phyloP scores from a whole-genome alignment of 2,888 invertebrate species.

The Eutolmus rufibarbis region DNA sequence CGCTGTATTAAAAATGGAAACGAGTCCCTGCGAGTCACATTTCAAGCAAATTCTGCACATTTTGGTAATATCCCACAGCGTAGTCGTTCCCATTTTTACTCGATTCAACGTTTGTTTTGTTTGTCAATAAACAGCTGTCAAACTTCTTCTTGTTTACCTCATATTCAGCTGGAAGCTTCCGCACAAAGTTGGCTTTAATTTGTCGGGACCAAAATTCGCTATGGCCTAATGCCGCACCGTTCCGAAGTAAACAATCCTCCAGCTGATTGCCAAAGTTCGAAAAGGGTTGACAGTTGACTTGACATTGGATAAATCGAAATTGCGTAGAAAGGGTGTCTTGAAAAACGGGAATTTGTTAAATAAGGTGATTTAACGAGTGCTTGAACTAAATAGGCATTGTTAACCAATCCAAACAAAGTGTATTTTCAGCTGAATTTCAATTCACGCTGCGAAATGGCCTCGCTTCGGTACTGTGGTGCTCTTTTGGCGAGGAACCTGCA shows the following conservation, averaged over 20 bases:
- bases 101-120: not conserved
- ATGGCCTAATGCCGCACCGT: not conserved
- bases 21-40: slow-evolving; percentile 51
- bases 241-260: not conserved
- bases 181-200: not conserved
- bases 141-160: not conserved
- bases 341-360: not conserved
- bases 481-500: not conserved
- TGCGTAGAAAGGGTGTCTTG: not conserved
- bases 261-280: slow-evolving; percentile 6
- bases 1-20: slow-evolving; percentile 54
- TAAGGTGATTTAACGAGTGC: not conserved
- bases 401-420: not conserved
- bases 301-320: not conserved
- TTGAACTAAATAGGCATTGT: not conserved
- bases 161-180: not conserved
- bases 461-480: slow-evolving; percentile 4
- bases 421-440: not conserved
- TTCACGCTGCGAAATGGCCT: not conserved
- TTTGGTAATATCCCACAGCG: slow-evolving; percentile 50
- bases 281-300: not conserved
- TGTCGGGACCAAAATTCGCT: not conserved
- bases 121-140: not conserved
- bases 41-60: slow-evolving; percentile 57
- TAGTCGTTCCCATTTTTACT: not conserved